phyloP scores from a whole-genome alignment of 2,888 invertebrate species.

The Anodontia alba region DNA sequence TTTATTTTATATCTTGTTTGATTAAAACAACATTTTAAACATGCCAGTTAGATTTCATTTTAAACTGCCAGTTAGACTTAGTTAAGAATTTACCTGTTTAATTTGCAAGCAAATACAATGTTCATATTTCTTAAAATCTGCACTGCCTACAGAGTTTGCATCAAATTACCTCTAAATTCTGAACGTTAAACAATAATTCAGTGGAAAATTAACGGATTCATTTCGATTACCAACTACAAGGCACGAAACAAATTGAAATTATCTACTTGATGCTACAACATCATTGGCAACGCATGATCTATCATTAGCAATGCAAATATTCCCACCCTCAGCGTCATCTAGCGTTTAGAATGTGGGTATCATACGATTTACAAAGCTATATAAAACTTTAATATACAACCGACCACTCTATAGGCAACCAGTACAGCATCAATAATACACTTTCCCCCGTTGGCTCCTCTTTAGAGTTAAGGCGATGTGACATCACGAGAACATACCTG shows the following conservation, averaged over 20 bases:
- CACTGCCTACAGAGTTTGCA: not conserved
- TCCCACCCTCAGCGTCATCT: conserved; percentile 5
- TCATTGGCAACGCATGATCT: not conserved
- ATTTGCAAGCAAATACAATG: not conserved
- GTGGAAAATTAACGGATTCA: conserved; percentile 9
- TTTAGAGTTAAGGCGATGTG: too few species aligned
- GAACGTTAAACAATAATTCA: not conserved
- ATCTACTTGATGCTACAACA: not conserved
- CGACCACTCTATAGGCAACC: too few species aligned
- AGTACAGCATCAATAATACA: too few species aligned
- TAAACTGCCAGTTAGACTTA: not conserved
- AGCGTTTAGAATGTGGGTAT: conserved; percentile 9
- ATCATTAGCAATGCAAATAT: conserved; percentile 1
- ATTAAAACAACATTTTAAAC: not conserved
- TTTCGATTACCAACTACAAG: not conserved
- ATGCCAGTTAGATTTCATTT: too few species aligned
- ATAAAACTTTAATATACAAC: too few species aligned
- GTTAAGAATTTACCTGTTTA: not conserved
- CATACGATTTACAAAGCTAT: conserved; percentile 6
- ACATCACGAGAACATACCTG: too few species aligned
- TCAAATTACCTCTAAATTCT: not conserved
- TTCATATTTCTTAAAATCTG: not conserved
- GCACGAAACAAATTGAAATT: not conserved
- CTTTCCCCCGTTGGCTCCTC: too few species aligned
- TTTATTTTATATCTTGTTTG: not conserved